Percentiles rank a stretch among this genome's conserved stretches.
Evolutionary conservation across 2,888 invertebrate species (phyloP).

Genomic region (Tholera decimalis): DNA sequence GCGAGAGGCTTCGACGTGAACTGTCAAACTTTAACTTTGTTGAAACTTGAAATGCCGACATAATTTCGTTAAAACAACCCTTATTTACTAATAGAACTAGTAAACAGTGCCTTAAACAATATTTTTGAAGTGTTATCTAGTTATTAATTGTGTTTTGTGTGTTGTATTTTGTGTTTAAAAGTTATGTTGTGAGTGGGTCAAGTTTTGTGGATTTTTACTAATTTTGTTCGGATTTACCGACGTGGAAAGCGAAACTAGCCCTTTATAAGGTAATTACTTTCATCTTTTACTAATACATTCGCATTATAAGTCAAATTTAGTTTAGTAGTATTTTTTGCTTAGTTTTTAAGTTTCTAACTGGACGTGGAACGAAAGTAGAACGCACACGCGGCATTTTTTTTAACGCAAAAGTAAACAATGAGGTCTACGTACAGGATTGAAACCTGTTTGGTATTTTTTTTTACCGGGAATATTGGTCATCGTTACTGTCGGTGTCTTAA

Average conservation of each 20-base stretch:
- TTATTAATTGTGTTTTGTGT: conserved; percentile 50
- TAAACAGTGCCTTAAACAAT: conserved; percentile 62
- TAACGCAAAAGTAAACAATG: conserved; percentile 72
- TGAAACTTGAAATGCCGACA: conserved; percentile 70
- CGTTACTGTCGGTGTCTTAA: conserved; percentile 10
- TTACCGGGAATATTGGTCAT: conserved; percentile 44
- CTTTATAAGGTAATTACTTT: conserved; percentile 58
- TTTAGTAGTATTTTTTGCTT: conserved; percentile 8
- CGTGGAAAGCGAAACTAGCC: conserved; percentile 41
- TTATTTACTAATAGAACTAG: conserved; percentile 66
- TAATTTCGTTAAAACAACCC: conserved; percentile 67
- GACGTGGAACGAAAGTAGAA: conserved; percentile 66
- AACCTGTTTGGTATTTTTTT: conserved; percentile 50
- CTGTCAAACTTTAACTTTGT: conserved; percentile 71
- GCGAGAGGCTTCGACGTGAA: conserved; percentile 68
- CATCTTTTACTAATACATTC: conserved; percentile 1
- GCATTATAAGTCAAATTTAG: neutral
- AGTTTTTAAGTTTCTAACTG: conserved; percentile 35
- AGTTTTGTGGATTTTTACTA: conserved; percentile 65
- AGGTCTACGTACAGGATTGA: conserved; percentile 44
- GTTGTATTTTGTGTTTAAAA: conserved; percentile 58
- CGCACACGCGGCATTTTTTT: conserved; percentile 75
- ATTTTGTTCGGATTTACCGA: conserved; percentile 58
- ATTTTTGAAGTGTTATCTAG: conserved; percentile 50
- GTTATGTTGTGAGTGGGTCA: conserved; percentile 65